Evolutionary conservation across 2,888 invertebrate species (phyloP), one percentile per base, ranked within the genome.

Genomic region (Lasioglossum villosulum): DNA sequence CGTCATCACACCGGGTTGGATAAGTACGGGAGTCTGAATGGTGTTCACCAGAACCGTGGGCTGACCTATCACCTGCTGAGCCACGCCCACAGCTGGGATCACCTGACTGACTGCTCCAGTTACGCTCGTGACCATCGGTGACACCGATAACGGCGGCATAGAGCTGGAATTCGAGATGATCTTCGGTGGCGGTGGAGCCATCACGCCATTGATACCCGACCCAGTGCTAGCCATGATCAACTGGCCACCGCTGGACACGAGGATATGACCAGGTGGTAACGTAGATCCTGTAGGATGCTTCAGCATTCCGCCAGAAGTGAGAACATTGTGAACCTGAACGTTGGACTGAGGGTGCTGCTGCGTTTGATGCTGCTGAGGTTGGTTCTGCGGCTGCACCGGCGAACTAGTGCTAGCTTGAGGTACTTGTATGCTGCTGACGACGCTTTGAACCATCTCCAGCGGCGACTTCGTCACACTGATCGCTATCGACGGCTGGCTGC

Each of bases 31-130:
- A 30, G 97, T 96, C 75, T 97, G 97, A 86, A 98, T 95, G 0
- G 98, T 97, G 93, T 98, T 98, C 1, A 98, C 97, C 8, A 98
- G 96, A 0, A 98, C 97, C 0, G 98, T 97, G 45, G 97, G 97
- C 92, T 97, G 97, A 45, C 97, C 97, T 3, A 97, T 96, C 30
- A 97, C 96, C 92, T 97, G 96, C 89, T 97, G 97, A 1, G 96
- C 96, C 2, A 96, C 96, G 0, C 96, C 96, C 0, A 96, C 96
- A 0, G 97, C 96, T 1, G 97, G 96, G 63, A 97, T 96, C 0
- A 97, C 96, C 94, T 97, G 97, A 16, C 96, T 96, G 12, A 97
- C 96, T 0, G 97, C 96, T 0, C 96, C 96, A 1, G 96, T 97
- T 1, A 97, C 97, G 90, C 96, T 97, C 0, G 97, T 97, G 1